A percentile compares a stretch with the other conserved stretches of the same genome.
These are phyloP conservation scores for Laothoe populi DNA, from an alignment of 2,888 invertebrate species.

Conservation along the genomic window DNA sequence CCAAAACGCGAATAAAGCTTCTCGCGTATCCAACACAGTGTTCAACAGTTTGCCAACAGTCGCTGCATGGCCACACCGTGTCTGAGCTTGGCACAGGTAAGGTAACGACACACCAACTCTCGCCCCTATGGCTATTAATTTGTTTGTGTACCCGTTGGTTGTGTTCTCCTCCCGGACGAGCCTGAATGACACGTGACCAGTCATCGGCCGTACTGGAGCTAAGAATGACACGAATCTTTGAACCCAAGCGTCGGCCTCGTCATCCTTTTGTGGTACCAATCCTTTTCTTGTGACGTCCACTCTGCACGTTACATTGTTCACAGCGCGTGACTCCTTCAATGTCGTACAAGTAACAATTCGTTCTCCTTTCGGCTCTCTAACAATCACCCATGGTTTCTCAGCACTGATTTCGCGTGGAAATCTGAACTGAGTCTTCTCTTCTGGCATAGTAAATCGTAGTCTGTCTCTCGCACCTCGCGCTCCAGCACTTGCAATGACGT, in stretches of 20 bases:
- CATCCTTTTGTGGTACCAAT: conserved; percentile 87
- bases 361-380: conserved; percentile 90
- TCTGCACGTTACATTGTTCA: conserved; percentile 92
- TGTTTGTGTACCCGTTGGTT: conserved; percentile 68
- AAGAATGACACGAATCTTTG: conserved; percentile 88
- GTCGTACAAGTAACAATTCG: conserved; percentile 93
- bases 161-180: conserved; percentile 87
- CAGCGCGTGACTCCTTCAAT: conserved; percentile 90
- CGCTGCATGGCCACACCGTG: conserved; percentile 86
- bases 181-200: conserved; percentile 92
- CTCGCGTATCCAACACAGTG: conserved; percentile 90
- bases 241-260: conserved; percentile 89
- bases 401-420: conserved; percentile 89
- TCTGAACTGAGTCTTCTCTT: conserved; percentile 86
- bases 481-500: conserved; percentile 90
- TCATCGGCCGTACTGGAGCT: conserved; percentile 87
- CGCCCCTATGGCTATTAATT: conserved; percentile 84
- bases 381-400: conserved; percentile 91
- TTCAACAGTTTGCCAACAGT: conserved; percentile 87
- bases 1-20: conserved; percentile 93
- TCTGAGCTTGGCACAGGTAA: conserved; percentile 90
- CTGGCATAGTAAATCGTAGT: conserved; percentile 88
- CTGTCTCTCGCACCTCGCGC: conserved; percentile 90
- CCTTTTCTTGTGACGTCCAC: conserved; percentile 88
- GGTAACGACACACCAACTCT: conserved; percentile 92